Evolutionary conservation across 2,113 vertebrate species (phyloP), one percentile per base, ranked within the genome.

Genomic region (Cheirogaleus medius): DNA sequence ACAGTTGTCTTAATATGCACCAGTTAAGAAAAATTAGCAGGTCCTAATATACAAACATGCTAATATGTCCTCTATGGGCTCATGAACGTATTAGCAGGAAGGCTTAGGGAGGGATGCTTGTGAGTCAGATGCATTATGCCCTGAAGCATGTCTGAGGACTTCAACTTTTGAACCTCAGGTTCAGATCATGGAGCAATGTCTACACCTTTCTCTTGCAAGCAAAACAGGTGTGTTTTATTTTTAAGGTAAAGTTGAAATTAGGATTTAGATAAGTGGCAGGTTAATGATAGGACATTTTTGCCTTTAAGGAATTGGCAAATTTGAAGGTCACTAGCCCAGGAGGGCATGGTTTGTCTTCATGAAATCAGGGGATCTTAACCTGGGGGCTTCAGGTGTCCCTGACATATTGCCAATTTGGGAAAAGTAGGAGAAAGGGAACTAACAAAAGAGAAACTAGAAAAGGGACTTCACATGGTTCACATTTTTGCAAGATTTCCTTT

Each of bases 11-110:
- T 97, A 92, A 92, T 91, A 90, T 90, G 91, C 87, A 78, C 88
- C 89, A 94, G 95, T 98, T 97, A 78, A 97, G 69, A 97, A 98
- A 94, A 83, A 91, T 91, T 92, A 97, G 81, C 82, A 95, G 87
- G 92, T 87, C 39, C 37, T 96, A 86, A 96, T 96, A 91, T 29
- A 27, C 78, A 86, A 78, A 88, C 39, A 14, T 14, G 0, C 6
- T 97, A 90, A 96, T 82, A 85, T 94, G 27, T 94, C 58, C 6
- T 7, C 37, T 96, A 23, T 90, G 74, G 68, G 27, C 58, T 98
- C 58, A 25, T 94, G 76, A 96, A 96, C 44, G 49, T 56, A 94
- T 92, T 91, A 96, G 58, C 92, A 95, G 58, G 87, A 94, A 95
- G 97, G 52, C 71, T 96, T 94, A 91, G 25, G 18, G 29, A 78